Percentiles rank a stretch among this genome's conserved stretches.
Evolutionary conservation across 2,113 vertebrate species (phyloP).

Genomic region (Lepidothrix coronata): DNA sequence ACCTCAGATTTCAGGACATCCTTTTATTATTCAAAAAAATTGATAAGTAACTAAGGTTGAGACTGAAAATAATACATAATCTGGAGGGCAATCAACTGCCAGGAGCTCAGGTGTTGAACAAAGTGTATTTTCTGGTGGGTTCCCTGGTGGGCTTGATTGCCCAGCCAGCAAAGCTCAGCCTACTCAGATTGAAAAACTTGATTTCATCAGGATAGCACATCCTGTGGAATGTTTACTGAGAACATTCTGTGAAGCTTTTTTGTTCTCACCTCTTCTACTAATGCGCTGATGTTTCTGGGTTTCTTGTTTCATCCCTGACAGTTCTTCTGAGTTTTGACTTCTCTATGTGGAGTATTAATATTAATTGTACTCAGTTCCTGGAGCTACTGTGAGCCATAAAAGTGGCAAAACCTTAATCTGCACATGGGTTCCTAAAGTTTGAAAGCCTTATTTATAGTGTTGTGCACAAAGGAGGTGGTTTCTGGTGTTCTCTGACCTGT

Average conservation of each 20-base stretch:
- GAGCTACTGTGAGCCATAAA: neutral
- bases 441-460: neutral
- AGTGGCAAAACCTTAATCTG: neutral
- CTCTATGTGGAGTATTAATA: neutral
- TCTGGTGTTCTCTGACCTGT: neutral
- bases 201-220: neutral
- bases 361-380: neutral
- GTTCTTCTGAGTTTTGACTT: neutral
- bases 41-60: neutral
- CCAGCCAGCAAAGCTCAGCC: neutral
- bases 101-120: neutral
- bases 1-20: neutral
- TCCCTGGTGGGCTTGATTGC: neutral
- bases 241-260: neutral
- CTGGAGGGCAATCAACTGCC: neutral
- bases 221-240: neutral
- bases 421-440: neutral
- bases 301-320: neutral
- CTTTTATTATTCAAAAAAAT: neutral
- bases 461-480: neutral
- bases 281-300: neutral
- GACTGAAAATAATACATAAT: neutral
- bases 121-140: neutral
- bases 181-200: neutral
- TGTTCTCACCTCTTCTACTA: neutral